phyloP scores from a whole-genome alignment of 2,888 invertebrate genomes.

The Julus scanicus region DNA sequence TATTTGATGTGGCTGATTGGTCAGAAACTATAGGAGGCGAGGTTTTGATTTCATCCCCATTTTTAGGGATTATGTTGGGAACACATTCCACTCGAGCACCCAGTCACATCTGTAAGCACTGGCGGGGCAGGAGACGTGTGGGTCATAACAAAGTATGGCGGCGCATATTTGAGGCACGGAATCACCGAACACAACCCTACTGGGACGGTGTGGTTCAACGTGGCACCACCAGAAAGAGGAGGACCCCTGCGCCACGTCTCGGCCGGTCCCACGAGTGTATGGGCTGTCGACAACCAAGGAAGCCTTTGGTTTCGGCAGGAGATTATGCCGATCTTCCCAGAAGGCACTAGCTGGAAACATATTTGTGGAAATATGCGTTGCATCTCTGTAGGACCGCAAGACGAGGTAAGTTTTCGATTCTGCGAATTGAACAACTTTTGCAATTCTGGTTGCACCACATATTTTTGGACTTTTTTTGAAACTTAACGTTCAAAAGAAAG shows the following conservation, averaged over 20 bases:
- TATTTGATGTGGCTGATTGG: conserved; percentile 66
- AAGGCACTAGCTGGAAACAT: conserved; percentile 81
- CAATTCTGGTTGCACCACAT: background rate
- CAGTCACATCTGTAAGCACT: conserved; percentile 71
- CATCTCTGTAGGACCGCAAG: conserved; percentile 63
- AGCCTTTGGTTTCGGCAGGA: conserved; percentile 81
- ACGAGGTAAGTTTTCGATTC: conserved; percentile 61
- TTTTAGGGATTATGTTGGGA: conserved; percentile 78
- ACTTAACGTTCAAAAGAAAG: too few relatives aligned
- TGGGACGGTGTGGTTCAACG: conserved; percentile 76
- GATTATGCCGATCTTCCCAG: conserved; percentile 79
- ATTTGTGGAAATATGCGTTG: conserved; percentile 64
- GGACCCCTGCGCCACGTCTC: conserved; percentile 78
- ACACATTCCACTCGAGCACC: conserved; percentile 83
- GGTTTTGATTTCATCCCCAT: background rate
- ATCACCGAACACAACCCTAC: conserved; percentile 75
- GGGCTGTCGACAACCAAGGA: conserved; percentile 82
- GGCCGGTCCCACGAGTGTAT: conserved; percentile 78
- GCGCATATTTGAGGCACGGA: conserved; percentile 82
- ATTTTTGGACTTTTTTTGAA: too few relatives aligned
- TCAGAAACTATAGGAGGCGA: background rate
- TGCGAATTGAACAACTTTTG: background rate
- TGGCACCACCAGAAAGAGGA: conserved; percentile 76
- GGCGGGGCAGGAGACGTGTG: conserved; percentile 73
- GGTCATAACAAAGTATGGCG: conserved; percentile 87